Conservation (phyloP, 2,113 vertebrate genomes). For the sheep (Ovis aries) region ARS-UI_Ramb_v3.0 NC_056056.1:181053001-181053500, state of each 20-base stretch:
- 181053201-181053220: background rate
- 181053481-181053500: background rate
- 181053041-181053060: background rate
- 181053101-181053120: background rate
- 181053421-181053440: background rate
- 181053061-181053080: background rate
- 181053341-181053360: background rate
- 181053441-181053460: background rate
- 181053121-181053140: background rate
- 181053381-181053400: background rate
- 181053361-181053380: background rate
- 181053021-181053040: background rate
- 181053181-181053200: background rate
- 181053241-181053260: background rate
- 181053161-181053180: background rate
- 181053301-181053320: too few relatives aligned
- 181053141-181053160: too few relatives aligned
- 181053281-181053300: fast-evolving
- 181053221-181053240: background rate
- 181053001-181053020: background rate
- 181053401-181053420: background rate
- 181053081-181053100: background rate
- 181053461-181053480: background rate
- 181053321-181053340: background rate
- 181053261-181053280: background rate